Conservation (phyloP, 2,888 invertebrate species). For the Cantharis rustica region DNA sequence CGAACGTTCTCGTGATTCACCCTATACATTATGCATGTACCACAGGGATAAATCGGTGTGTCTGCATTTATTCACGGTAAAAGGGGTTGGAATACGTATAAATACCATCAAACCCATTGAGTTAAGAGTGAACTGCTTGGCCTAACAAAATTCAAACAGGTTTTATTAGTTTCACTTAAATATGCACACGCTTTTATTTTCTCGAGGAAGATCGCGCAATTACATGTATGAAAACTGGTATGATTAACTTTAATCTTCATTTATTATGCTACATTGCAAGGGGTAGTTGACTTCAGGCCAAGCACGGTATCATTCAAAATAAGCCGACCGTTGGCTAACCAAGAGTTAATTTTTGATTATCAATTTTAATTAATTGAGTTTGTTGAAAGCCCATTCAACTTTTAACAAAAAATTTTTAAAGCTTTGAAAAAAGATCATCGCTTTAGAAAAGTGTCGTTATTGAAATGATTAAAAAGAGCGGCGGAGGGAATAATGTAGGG, state of each 20-base stretch:
- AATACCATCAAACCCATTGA: neutral
- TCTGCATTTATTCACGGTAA: neutral
- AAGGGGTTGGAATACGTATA: neutral
- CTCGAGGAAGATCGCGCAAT: neutral
- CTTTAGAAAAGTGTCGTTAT: neutral
- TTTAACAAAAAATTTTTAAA: neutral
- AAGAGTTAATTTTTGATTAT: neutral
- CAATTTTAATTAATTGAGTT: neutral
- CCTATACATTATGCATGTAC: neutral
- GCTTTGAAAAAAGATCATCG: neutral
- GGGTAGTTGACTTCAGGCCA: neutral
- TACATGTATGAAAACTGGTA: neutral
- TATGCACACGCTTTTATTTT: neutral
- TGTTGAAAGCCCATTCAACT: neutral
- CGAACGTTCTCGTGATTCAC: neutral
- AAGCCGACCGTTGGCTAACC: neutral
- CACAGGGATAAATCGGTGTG: neutral
- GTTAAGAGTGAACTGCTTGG: neutral
- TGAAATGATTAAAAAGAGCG: neutral
- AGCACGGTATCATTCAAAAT: neutral
- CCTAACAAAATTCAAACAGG: neutral
- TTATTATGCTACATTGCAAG: neutral
- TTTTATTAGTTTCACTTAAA: neutral
- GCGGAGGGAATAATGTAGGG: neutral
- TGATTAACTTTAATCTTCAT: neutral